Conservation (phyloP, 2,797 vertebrate genomes). For the Nothura maculosa region DNA sequence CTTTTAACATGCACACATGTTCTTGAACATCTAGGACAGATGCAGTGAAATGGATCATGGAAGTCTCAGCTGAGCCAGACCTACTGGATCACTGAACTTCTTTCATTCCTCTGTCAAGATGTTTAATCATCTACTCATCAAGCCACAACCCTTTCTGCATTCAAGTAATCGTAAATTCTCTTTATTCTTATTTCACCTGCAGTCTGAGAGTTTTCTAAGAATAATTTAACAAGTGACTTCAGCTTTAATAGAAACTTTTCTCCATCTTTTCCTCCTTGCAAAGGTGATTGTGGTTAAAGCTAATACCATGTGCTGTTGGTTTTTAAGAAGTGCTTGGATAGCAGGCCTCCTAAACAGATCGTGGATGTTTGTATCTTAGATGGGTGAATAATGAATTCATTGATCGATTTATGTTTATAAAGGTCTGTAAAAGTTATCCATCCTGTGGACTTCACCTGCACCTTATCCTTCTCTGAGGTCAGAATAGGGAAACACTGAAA, state of each 20-base stretch:
- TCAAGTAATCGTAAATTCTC: background rate
- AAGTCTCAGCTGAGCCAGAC: background rate
- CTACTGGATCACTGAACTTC: background rate
- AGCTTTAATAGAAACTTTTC: background rate
- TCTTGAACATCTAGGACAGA: slow-evolving; percentile 2
- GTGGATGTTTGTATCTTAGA: background rate
- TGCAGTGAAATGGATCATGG: slow-evolving; percentile 35
- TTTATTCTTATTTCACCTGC: background rate
- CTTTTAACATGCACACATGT: background rate
- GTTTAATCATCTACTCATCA: background rate
- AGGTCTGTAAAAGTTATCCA: background rate
- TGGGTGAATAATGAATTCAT: background rate
- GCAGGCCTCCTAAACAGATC: background rate
- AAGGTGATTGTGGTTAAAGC: background rate
- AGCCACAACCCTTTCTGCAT: background rate
- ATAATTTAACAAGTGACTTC: background rate
- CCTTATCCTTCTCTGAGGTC: background rate
- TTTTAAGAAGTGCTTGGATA: background rate
- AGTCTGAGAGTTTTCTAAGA: background rate
- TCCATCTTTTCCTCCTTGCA: background rate
- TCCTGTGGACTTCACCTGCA: background rate
- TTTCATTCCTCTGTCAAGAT: background rate
- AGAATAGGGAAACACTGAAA: background rate
- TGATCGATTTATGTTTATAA: background rate
- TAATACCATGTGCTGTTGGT: background rate